These are phyloP conservation scores for Meleagris gallopavo DNA, from an alignment of 2,113 vertebrate species.

Conservation along the genomic window DNA sequence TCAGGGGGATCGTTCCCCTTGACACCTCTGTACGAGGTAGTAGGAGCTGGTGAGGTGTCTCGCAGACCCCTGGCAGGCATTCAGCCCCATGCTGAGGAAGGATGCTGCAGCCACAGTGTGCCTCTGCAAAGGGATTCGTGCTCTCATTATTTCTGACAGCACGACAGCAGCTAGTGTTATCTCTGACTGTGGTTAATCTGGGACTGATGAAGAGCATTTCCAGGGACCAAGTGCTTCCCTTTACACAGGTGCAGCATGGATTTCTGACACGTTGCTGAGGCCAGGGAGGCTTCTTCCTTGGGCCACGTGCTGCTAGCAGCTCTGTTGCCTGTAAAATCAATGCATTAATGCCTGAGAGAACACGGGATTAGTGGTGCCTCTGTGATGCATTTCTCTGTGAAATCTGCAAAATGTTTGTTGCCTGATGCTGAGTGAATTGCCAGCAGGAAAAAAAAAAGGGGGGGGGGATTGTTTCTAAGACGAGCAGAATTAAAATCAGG, in stretches of 20 bases:
- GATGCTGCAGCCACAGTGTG: not conserved
- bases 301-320: not conserved
- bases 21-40: not conserved
- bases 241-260: not conserved
- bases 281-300: not conserved
- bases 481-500: not conserved
- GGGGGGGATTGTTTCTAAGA: not conserved
- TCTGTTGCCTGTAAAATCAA: not conserved
- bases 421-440: not conserved
- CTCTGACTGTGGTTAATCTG: not conserved
- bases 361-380: not conserved
- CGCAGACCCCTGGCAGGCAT: not conserved
- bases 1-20: not conserved
- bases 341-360: not conserved
- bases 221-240: not conserved
- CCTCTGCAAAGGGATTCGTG: not conserved
- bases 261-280: fast-evolving
- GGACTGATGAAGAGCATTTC: not conserved
- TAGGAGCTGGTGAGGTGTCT: not conserved
- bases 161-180: not conserved
- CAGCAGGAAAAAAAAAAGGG: not conserved
- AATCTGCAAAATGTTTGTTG: not conserved
- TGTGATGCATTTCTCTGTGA: not conserved
- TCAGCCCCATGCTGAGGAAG: not conserved
- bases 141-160: not conserved